Conservation (phyloP, 1,140 invertebrate genomes). For the Mya arenaria region DNA sequence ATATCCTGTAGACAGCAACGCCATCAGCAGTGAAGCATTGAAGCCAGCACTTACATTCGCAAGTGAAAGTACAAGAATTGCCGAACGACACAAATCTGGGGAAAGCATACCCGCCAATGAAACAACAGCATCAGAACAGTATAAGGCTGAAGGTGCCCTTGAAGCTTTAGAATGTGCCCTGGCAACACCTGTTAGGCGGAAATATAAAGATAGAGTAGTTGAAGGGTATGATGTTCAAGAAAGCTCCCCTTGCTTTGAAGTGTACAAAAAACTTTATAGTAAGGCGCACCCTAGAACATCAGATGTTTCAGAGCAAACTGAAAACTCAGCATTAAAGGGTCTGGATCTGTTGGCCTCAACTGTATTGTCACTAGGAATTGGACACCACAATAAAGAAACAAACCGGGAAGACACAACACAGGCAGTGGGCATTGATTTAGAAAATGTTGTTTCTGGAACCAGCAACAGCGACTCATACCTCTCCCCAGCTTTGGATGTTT, state of each 20-base stretch:
- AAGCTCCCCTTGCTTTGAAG: conserved; percentile 23
- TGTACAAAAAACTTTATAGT: conserved; percentile 28
- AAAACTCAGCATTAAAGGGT: not conserved
- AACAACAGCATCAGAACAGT: conserved; percentile 3
- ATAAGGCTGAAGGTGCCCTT: not conserved
- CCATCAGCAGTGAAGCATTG: not conserved
- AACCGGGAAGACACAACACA: no score
- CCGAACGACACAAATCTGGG: not conserved
- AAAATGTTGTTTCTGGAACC: not conserved
- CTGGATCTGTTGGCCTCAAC: conserved; percentile 24
- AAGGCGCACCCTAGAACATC: not conserved
- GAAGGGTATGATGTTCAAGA: conserved; percentile 32
- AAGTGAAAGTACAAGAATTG: not conserved
- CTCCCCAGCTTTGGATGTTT: not conserved
- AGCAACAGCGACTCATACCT: not conserved
- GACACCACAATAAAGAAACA: not conserved
- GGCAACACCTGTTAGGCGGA: not conserved
- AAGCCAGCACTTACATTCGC: not conserved
- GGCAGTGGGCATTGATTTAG: not conserved
- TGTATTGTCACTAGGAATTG: conserved; percentile 13
- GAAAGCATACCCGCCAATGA: not conserved
- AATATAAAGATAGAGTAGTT: conserved; percentile 9
- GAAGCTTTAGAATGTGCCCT: not conserved
- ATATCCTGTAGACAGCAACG: not conserved
- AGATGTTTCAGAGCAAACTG: not conserved